Conservation (phyloP, 2,797 vertebrate genomes). For the Eupleurogrammus muticus region DNA sequence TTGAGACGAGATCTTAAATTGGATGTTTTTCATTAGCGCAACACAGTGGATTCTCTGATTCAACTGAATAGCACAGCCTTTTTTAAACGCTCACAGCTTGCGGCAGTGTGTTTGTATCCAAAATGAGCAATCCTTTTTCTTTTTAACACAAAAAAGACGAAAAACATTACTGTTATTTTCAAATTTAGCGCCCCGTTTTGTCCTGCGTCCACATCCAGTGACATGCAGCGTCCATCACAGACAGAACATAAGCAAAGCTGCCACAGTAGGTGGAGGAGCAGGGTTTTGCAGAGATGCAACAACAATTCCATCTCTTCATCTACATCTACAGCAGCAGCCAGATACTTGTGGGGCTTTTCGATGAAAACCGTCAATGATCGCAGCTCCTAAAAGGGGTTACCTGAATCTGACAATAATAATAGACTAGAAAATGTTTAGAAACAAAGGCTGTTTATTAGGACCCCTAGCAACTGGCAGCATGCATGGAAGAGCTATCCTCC, state of each 20-base stretch:
- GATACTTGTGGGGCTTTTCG: too few species aligned
- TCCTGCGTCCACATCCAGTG: not conserved
- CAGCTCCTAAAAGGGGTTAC: too few species aligned
- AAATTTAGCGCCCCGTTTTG: not conserved
- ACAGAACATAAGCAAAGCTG: too few species aligned
- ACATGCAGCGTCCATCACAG: not conserved
- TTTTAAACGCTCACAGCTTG: not conserved
- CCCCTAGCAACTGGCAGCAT: not conserved
- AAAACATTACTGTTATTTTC: too few species aligned
- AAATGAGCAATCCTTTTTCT: not conserved
- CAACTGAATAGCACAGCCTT: not conserved
- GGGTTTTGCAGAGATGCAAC: not conserved
- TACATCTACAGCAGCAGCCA: too few species aligned
- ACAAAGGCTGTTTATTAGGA: slow-evolving; percentile 15
- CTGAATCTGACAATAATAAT: not conserved
- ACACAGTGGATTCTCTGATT: too few species aligned
- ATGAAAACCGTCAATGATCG: not conserved
- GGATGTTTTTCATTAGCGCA: not conserved
- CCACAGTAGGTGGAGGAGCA: too few species aligned
- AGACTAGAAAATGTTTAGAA: not conserved
- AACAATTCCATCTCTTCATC: too few species aligned
- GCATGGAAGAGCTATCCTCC: not conserved
- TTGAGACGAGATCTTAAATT: not conserved
- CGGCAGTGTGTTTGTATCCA: not conserved
- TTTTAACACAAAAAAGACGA: too few species aligned